Conservation (phyloP, 2,888 invertebrate genomes). For the Margaritifera margaritifera region DNA sequence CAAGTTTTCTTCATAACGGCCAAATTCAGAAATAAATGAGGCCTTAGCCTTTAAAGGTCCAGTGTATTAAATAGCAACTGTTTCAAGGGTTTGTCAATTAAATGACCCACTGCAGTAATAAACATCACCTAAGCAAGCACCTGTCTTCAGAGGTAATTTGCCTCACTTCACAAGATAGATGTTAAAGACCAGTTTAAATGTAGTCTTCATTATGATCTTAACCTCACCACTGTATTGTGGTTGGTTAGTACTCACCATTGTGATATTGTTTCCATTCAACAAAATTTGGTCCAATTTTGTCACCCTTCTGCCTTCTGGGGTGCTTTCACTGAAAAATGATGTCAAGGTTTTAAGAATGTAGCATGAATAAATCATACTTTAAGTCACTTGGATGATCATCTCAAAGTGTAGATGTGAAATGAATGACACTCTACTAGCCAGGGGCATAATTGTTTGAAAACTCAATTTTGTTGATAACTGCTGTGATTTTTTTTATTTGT, state of each 20-base stretch:
- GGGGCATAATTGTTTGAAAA: too few species aligned
- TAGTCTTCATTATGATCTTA: neutral
- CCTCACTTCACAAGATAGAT: neutral
- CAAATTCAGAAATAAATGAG: too few species aligned
- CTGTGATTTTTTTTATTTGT: too few species aligned
- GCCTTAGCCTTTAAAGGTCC: too few species aligned
- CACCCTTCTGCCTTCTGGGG: slow-evolving; percentile 91
- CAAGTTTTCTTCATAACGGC: too few species aligned
- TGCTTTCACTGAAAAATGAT: slow-evolving; percentile 82
- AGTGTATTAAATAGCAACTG: too few species aligned
- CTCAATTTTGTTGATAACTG: too few species aligned
- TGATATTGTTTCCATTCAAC: slow-evolving; percentile 98
- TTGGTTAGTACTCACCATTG: slow-evolving; percentile 82
- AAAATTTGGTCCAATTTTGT: slow-evolving; percentile 98
- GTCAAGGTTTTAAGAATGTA: neutral
- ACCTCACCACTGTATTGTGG: neutral
- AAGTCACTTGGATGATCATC: too few species aligned
- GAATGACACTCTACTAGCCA: neutral
- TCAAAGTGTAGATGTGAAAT: neutral
- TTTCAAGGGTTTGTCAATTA: too few species aligned
- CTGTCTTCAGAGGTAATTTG: neutral
- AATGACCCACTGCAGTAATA: too few species aligned
- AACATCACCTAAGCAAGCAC: too few species aligned
- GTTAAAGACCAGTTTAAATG: neutral
- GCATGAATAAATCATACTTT: neutral